These are phyloP conservation scores for Cynocephalus volans DNA, from an alignment of 2,113 vertebrate genomes.

Conservation along the genomic window DNA sequence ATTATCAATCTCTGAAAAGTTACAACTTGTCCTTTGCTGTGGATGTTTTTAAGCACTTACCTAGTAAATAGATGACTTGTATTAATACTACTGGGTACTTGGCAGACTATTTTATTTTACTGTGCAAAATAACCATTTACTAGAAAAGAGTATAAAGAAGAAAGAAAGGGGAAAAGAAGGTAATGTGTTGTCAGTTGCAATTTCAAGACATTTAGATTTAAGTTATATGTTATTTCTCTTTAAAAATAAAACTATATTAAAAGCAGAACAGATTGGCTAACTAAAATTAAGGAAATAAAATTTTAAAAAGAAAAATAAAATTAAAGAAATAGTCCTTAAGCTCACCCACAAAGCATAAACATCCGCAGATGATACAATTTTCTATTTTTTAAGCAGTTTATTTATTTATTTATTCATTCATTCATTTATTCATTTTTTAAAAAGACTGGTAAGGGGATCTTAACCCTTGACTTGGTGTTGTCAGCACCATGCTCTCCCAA, in stretches of 20 bases:
- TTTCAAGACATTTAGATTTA: constrained; percentile 24
- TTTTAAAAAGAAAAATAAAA: background rate
- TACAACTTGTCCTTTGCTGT: background rate
- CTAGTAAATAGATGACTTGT: constrained; percentile 28
- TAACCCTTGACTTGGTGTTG: too few relatives aligned
- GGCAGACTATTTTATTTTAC: background rate
- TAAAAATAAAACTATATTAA: constrained; percentile 33
- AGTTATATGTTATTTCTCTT: background rate
- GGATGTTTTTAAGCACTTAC: constrained; percentile 39
- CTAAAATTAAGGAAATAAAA: constrained; percentile 26
- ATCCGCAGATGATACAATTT: background rate
- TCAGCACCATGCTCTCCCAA: too few relatives aligned
- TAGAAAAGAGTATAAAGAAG: constrained; percentile 16
- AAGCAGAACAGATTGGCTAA: background rate
- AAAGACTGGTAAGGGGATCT: too few relatives aligned
- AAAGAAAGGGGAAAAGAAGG: background rate
- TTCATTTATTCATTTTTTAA: background rate
- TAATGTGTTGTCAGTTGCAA: constrained; percentile 4
- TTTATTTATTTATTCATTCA: background rate
- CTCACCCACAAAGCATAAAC: constrained; percentile 12
- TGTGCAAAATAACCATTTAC: background rate
- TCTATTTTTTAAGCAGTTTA: background rate
- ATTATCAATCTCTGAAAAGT: constrained; percentile 19
- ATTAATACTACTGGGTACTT: constrained; percentile 25
- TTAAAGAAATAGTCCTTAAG: constrained; percentile 7